Evolutionary conservation across 2,113 vertebrate genomes (phyloP), one percentile per base, ranked within the genome.

Genomic region (Gila orcuttii): DNA sequence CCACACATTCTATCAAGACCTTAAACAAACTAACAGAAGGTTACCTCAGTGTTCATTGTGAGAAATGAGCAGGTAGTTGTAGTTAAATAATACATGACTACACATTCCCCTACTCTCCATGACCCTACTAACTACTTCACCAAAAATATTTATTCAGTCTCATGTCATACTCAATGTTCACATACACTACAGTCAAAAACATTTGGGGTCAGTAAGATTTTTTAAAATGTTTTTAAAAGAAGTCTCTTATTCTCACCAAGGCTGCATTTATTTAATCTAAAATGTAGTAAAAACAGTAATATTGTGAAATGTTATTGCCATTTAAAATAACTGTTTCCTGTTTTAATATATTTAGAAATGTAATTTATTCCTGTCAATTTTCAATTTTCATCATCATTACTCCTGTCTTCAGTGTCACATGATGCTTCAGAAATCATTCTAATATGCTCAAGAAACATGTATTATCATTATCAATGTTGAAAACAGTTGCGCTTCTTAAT

Each of bases 1-100:
- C 86, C 91, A 73, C 73, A 80, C 86, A 90, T 71, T 71, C 28
- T 71, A 69, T 83, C 66, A 73, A 52, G 21, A 73, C 50, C 21
- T 19, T 83, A 71, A 60, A 79, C 55, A 79, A 60, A 52, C 64
- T 71, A 82, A 71, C 50, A 12, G 9, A 73, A 57, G 10, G 31
- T 55, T 39, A 68, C 39, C 21, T 62, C 57, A 69, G 13, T 42
- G 68, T 39, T 83, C 66, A 73, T 1, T 55, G 64, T n/a, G 45
- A 19, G 21, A 28, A 64, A 62, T 62, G 23, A 8, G 21, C 25
- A 21, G 31, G 55, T 9, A 39, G 4, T 39, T 59, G 19, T 59
- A 31, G 45, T 31, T 74, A 25, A 74, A 74, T 47, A 45, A 28
- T 23, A 39, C 31, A 69, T 2, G 17, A 36, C 31, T 21, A 39